Conservation (phyloP, 2,888 invertebrate genomes). For the Desoria tigrina region DNA sequence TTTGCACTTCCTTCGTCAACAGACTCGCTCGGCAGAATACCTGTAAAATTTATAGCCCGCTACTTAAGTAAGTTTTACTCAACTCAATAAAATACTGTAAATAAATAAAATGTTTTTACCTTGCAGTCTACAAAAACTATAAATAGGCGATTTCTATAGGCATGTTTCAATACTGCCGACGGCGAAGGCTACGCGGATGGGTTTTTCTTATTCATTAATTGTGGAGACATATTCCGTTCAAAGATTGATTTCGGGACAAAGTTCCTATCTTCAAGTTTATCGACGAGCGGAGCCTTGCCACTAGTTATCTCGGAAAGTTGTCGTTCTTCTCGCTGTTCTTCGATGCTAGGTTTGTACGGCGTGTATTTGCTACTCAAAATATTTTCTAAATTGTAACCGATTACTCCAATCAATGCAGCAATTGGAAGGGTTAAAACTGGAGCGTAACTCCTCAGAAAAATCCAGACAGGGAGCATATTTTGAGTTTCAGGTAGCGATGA, state of each 20-base stretch:
- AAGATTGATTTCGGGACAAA: constrained; percentile 61
- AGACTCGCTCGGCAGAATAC: too few species aligned
- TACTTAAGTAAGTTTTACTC: too few species aligned
- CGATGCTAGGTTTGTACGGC: constrained; percentile 63
- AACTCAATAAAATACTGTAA: too few species aligned
- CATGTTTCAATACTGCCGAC: too few species aligned
- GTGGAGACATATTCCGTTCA: constrained; percentile 59
- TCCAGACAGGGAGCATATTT: constrained; percentile 77
- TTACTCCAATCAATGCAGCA: constrained; percentile 64
- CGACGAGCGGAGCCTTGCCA: constrained; percentile 64
- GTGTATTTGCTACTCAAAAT: constrained; percentile 58
- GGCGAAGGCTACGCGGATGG: too few species aligned
- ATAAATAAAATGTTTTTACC: too few species aligned
- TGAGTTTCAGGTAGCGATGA: neutral
- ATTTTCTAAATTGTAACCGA: constrained; percentile 83
- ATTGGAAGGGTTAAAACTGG: constrained; percentile 79
- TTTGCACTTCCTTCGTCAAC: too few species aligned
- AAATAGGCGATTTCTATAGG: too few species aligned
- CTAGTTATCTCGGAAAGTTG: constrained; percentile 62
- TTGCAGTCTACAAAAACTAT: too few species aligned
- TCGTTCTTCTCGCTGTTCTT: constrained; percentile 73
- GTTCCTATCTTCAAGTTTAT: constrained; percentile 67
- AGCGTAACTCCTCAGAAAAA: constrained; percentile 70
- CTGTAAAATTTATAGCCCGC: too few species aligned
- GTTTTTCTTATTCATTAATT: constrained; percentile 49